phyloP scores from a whole-genome alignment of 92 coral and sea anemone species.

The Phymanthus crucifer region DNA sequence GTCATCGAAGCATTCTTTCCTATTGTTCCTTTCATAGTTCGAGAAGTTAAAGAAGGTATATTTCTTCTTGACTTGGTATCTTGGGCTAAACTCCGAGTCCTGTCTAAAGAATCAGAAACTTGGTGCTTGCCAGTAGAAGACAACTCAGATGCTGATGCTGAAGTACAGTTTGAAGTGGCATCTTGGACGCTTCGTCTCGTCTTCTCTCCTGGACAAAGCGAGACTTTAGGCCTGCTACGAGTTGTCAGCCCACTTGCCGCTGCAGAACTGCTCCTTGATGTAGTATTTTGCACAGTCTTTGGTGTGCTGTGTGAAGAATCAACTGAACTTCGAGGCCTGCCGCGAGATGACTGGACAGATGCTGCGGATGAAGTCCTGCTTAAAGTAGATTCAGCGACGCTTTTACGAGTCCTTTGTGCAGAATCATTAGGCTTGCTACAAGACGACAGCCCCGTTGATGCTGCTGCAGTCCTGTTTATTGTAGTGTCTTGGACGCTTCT shows the following conservation, averaged over 20 bases:
- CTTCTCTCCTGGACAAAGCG: not conserved
- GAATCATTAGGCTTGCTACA: not conserved
- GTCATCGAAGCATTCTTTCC: not conserved
- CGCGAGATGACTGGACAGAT: not conserved
- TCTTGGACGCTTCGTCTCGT: not conserved
- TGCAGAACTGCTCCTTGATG: not conserved
- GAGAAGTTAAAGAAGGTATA: not conserved
- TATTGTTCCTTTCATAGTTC: not conserved
- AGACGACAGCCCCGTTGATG: not conserved
- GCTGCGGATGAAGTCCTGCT: no score
- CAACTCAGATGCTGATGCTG: not conserved
- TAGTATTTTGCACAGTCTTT: not conserved
- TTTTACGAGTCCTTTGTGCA: no score
- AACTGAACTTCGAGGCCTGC: not conserved
- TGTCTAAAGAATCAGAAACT: not conserved
- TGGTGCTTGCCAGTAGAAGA: not conserved
- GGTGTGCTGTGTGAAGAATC: not conserved
- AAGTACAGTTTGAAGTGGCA: not conserved
- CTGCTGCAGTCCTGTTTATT: not conserved
- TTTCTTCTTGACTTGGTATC: not conserved
- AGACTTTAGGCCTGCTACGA: not conserved
- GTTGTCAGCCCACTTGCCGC: not conserved
- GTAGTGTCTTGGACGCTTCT: not conserved
- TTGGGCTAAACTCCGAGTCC: not conserved
- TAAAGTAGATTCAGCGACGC: no score